Evolutionary conservation across 2,797 vertebrate genomes (phyloP), one percentile per base, ranked within the genome.

Genomic region (Paguma larvata): DNA sequence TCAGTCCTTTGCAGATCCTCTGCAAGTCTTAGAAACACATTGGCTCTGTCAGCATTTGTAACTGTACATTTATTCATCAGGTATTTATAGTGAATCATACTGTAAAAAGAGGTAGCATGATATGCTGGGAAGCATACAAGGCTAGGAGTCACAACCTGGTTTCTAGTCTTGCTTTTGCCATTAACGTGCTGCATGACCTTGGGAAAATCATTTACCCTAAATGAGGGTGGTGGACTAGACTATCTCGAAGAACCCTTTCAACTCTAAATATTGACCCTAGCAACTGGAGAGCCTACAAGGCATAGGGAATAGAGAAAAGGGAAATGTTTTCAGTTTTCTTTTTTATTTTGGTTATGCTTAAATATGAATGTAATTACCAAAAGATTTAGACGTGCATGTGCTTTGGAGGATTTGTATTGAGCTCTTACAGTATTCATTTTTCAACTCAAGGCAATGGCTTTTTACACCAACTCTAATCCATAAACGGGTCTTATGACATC

Each of bases 381-480:
- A 97, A 95, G 98, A 97, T 73, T 92, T 95, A 98, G 97, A 95
- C 63, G 32, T 98, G 97, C 97, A 98, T 98, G 97, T 97, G 95
- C 97, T 97, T 97, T 84, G 92, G 92, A 97, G 96, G 97, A 75
- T 97, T 97, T 97, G 85, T 97, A 94, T 93, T 94, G 84, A 98
- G 97, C 98, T 97, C 97, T 97, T 95, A 96, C 77, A 84, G 96
- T 96, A 97, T 97, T 98, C 94, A 79, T 97, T 95, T 97, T 93
- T 97, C 93, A 97, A 97, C 85, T 97, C 91, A 95, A 98, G 97
- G 97, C 98, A 98, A 94, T 98, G 97, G 96, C 97, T 97, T 98
- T 97, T 96, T 94, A 97, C 95, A 97, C 93, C 95, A 89, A 97
- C 87, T 96, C 87, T 92, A 95, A 90, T 97, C 95, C 98, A 97